Evolutionary conservation across 2,797 vertebrate species (phyloP), one percentile per base, ranked within the genome.

Genomic region (Eremophila alpestris): DNA sequence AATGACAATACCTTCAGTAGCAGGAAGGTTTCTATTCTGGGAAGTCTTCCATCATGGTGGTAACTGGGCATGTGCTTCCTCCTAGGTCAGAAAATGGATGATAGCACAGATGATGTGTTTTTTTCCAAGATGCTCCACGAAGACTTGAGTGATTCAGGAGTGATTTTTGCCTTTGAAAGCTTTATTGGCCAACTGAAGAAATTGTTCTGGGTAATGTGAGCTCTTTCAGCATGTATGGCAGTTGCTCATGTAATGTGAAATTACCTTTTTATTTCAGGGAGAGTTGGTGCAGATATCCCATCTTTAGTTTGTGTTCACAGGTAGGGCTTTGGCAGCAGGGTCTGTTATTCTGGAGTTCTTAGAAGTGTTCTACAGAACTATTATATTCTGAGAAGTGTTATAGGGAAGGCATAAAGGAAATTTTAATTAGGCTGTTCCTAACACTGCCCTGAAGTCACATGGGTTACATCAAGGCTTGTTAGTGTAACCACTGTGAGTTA

Each of bases 141-240:
- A 97, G 94, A 96, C 11, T 32, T 81, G 14, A 73, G 45, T 15
- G 90, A 83, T 32, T 88, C 97, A 29, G 97, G 97, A 52, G 73
- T 98, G 45, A 88, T 96, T 73, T 43, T 94, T 52, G 97, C 98
- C 8, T 98, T 99, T 94, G 98, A 98, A 88, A 96, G 41, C 64
- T 98, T 99, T 94, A 97, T 94, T 43, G 32, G 36, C 32, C 97
- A 98, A 22, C 95, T 99, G 48, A 98, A 97, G 79, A 97, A 98
- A n/a, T 96, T 97, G 10, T 98, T 98, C 30, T 96, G 96, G 93
- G 99, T 99, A 97, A 98, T 83, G 20, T 59, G 18, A 5, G 1
- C 20, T 69, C n/a, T 83, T 73, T 80, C 45, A 60, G 60, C 1
- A 1, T 19, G 4, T 27, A 10, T 36, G 49, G 16, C 2, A 8